phyloP scores from a whole-genome alignment of 1,140 invertebrate species.

The Dolichoris vasculosae region DNA sequence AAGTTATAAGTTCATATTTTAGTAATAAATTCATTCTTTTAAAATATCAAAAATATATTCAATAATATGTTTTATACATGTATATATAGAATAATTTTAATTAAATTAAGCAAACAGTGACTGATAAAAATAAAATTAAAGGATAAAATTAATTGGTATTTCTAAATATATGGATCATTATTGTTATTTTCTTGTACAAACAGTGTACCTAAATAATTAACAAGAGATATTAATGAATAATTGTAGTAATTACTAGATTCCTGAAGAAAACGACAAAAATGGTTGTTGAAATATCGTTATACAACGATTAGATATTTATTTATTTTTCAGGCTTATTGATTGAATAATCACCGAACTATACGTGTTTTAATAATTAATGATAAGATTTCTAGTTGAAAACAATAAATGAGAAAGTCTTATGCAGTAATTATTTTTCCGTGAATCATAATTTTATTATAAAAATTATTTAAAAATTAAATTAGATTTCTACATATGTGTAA shows the following conservation, averaged over 20 bases:
- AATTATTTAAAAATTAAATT: neutral
- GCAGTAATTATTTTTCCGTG: neutral
- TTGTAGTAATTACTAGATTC: neutral
- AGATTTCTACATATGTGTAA: neutral
- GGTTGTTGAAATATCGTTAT: neutral
- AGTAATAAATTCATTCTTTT: no score
- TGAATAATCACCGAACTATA: neutral
- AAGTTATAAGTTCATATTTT: no score
- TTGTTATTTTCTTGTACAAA: neutral
- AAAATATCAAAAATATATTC: no score
- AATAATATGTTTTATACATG: no score
- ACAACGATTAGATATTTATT: slow-evolving; percentile 2
- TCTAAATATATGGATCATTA: neutral
- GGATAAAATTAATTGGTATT: no score
- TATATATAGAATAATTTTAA: no score
- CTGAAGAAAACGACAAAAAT: neutral
- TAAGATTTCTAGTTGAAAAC: neutral
- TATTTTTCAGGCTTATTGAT: neutral
- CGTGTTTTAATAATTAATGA: neutral
- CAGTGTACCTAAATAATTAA: neutral
- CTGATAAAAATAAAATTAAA: no score
- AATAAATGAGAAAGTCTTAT: slow-evolving; percentile 9
- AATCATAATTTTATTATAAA: neutral
- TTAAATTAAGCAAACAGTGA: no score
- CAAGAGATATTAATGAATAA: neutral